Evolutionary conservation across 1,140 invertebrate genomes (phyloP).

Genomic region (Drosophila watanabei): DNA sequence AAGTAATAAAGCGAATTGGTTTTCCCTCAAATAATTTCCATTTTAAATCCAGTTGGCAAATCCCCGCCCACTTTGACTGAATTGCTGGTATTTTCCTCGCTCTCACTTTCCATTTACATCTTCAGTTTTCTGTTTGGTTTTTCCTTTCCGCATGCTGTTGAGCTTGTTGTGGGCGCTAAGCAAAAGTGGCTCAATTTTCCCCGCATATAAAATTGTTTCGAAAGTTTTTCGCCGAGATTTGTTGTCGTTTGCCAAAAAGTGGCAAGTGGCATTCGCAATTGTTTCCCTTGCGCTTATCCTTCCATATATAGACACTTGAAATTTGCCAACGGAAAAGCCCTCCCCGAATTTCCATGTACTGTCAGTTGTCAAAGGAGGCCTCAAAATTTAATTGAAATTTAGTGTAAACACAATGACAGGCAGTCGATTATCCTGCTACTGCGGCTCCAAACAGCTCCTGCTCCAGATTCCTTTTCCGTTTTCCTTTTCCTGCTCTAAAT

Average conservation of each 20-base stretch:
- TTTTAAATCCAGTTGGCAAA: slow-evolving; percentile 83
- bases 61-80: slow-evolving; percentile 48
- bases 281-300: slow-evolving; percentile 53
- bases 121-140: slow-evolving; percentile 18
- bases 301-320: slow-evolving; percentile 16
- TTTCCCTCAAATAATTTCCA: slow-evolving; percentile 81
- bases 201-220: slow-evolving; percentile 70
- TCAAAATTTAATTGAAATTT: slow-evolving; percentile 83
- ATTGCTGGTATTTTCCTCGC: slow-evolving; percentile 34
- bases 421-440: slow-evolving; percentile 74
- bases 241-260: slow-evolving; percentile 49
- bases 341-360: slow-evolving; percentile 15
- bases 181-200: slow-evolving; percentile 80
- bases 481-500: slow-evolving; percentile 10
- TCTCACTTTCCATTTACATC: slow-evolving; percentile 15
- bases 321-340: slow-evolving; percentile 6
- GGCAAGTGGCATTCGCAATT: slow-evolving; percentile 70
- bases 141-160: slow-evolving; percentile 20
- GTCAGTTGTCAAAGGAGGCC: slow-evolving; percentile 73
- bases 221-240: slow-evolving; percentile 79
- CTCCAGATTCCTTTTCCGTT: slow-evolving; percentile 27
- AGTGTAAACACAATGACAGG: slow-evolving; percentile 82
- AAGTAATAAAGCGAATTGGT: slow-evolving; percentile 84
- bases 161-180: slow-evolving; percentile 40
- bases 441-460: slow-evolving; percentile 15